A percentile compares a stretch with the other conserved stretches of the same genome.
These are phyloP conservation scores for Andrena marginata DNA, from an alignment of 2,888 invertebrate genomes.

Conservation along the genomic window DNA sequence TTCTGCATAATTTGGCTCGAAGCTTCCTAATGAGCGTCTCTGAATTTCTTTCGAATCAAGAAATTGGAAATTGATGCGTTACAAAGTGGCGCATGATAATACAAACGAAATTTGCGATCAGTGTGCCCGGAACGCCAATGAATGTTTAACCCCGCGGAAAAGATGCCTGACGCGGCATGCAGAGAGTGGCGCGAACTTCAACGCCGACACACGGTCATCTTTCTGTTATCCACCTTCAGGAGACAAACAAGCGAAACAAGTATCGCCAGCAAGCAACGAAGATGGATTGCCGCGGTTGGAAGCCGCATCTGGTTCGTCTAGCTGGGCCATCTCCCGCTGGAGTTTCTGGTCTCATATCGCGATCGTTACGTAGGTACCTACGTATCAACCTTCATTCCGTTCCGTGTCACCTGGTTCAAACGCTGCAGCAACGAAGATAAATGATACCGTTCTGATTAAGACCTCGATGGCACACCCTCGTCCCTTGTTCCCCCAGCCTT, in stretches of 20 bases:
- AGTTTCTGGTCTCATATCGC: slow-evolving; percentile 69
- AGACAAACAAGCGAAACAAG: slow-evolving; percentile 79
- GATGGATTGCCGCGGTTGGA: slow-evolving; percentile 75
- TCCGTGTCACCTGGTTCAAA: slow-evolving; percentile 65
- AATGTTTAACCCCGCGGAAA: background rate
- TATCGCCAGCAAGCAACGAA: slow-evolving; percentile 77
- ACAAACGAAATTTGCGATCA: background rate
- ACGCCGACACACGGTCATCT: slow-evolving; percentile 40
- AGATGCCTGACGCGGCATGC: background rate
- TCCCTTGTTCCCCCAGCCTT: slow-evolving; percentile 18
- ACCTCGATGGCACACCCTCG: slow-evolving; percentile 47
- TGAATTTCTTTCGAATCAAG: too few relatives aligned
- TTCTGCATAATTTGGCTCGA: too few relatives aligned
- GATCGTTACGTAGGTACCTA: slow-evolving; percentile 69
- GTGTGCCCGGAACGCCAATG: background rate
- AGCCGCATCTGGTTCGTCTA: slow-evolving; percentile 72
- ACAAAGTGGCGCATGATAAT: background rate
- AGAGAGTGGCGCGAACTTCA: background rate
- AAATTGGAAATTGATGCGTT: too few relatives aligned
- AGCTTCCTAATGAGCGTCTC: too few relatives aligned
- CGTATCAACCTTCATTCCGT: slow-evolving; percentile 60
- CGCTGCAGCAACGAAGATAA: slow-evolving; percentile 64
- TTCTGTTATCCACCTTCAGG: slow-evolving; percentile 72
- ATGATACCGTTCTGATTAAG: slow-evolving; percentile 66
- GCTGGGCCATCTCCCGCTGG: slow-evolving; percentile 65